Evolutionary conservation across 1,140 invertebrate species (phyloP), one percentile per base, ranked within the genome.

Genomic region (Laupala kohalensis): DNA sequence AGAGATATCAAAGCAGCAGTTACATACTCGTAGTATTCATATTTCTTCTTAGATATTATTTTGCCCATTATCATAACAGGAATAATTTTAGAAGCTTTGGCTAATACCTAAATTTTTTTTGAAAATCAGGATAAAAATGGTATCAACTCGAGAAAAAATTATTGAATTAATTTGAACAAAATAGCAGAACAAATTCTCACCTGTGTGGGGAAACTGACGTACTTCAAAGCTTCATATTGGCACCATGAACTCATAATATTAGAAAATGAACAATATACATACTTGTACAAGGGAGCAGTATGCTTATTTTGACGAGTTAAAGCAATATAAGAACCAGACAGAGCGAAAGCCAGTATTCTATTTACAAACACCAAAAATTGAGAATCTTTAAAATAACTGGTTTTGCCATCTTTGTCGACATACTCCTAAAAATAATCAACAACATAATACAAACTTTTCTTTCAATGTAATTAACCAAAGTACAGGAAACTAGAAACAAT

Each of bases 201-300:
- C 85, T 98, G 97, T 64, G 95, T 96, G 3, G 97, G 97, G 82
- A 99, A 99, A 77, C 92, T 97, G 75, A 99, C 94, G 83, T 92
- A 99, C 82, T 99, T 99, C 4, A 99, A 83, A 25, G 97, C 97
- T 83, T 99, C 97, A 79, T 99, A 99, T 82, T 99, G 97, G 81
- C 95, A 99, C 97, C 97, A 99, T 63, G 95, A 96, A 79, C 96
- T 98, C 87, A 99, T 90, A 73, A 98, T 95, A 81, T 99, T 99
- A 23, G 95, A 97, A 75, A 99, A 89, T 0, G 96, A 97, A 79
- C 95, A 95, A 83, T 92, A 99, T 0, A 92, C 92, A 83, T 98
- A 99, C 83, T 97, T 95, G 80, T 98, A 98, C 3, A 98, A 83
- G 5, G 97, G 97, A 68, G 93, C 91, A 64, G 84, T 84, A 76